Conservation (phyloP, 2,888 invertebrate genomes). For the Heliconius cydno region DNA sequence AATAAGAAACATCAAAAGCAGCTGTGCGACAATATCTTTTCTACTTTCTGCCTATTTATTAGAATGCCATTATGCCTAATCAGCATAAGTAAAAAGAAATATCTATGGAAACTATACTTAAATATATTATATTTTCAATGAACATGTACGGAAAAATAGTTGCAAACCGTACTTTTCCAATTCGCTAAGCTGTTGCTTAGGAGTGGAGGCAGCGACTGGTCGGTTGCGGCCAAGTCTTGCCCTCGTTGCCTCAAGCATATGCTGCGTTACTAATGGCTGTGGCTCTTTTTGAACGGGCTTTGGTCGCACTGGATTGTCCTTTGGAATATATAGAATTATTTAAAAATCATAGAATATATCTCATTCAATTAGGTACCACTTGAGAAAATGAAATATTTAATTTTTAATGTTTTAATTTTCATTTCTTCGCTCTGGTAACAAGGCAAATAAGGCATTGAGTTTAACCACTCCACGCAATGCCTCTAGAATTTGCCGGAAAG, state of each 20-base stretch:
- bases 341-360: neutral
- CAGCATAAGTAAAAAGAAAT: neutral
- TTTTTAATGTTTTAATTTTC: no score
- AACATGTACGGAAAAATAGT: neutral
- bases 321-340: neutral
- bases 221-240: conserved; percentile 77
- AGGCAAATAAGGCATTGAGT: no score
- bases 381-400: no score
- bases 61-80: neutral
- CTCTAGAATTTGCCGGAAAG: no score
- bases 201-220: conserved; percentile 78
- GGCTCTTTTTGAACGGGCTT: conserved; percentile 58
- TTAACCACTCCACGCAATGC: no score
- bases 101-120: neutral
- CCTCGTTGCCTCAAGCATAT: conserved; percentile 72
- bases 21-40: no score
- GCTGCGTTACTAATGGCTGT: conserved; percentile 72
- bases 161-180: conserved; percentile 67
- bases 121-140: conserved; percentile 1
- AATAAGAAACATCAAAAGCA: no score
- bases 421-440: no score
- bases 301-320: conserved; percentile 72
- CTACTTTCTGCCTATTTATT: no score
- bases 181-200: conserved; percentile 72
- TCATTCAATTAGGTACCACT: neutral